Evolutionary conservation across 2,113 vertebrate genomes (phyloP).

Genomic region (Mesitornis unicolor): DNA sequence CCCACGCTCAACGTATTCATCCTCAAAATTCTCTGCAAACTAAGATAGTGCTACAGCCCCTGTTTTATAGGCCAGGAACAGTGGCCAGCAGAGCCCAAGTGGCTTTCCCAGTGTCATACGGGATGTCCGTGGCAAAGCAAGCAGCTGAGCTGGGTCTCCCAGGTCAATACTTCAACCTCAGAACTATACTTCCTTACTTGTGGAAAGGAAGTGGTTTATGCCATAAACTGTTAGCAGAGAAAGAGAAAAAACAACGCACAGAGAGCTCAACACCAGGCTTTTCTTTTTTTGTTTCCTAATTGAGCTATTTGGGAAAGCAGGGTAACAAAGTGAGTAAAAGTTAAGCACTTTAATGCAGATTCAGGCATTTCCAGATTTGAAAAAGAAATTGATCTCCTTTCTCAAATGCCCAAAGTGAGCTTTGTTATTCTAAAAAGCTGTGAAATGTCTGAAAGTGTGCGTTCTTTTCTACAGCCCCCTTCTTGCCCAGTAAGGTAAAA

Average conservation of each 20-base stretch:
- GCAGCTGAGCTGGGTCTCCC: background rate
- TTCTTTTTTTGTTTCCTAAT: background rate
- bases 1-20: background rate
- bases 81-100: background rate
- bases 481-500: background rate
- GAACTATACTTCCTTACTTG: background rate
- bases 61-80: background rate
- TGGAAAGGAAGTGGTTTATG: background rate
- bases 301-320: background rate
- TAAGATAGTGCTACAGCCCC: background rate
- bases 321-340: background rate
- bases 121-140: background rate
- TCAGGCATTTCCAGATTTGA: background rate
- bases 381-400: background rate
- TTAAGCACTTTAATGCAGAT: background rate
- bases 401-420: background rate
- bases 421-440: background rate
- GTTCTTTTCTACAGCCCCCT: background rate
- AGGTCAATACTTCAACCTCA: fast-evolving
- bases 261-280: background rate
- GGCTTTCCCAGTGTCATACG: background rate
- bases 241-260: background rate
- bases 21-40: background rate
- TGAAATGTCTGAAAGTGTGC: background rate
- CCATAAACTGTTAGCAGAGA: background rate